Percentiles rank a stretch among this genome's conserved stretches.
Evolutionary conservation across 2,113 vertebrate genomes (phyloP).

Genomic region (Nipponia nippon): DNA sequence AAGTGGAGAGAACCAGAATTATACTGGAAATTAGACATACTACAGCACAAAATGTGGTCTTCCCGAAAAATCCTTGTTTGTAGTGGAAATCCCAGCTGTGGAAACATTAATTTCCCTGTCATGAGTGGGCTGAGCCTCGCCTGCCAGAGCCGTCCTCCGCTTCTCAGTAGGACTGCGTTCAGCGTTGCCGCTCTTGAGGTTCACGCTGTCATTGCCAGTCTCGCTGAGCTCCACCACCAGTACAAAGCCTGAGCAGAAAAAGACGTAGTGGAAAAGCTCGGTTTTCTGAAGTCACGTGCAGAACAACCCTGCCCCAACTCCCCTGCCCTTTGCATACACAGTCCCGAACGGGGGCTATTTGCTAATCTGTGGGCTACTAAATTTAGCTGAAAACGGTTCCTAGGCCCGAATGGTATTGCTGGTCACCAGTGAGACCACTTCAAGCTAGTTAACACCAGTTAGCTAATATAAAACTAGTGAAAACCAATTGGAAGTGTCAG

Average conservation of each 20-base stretch:
- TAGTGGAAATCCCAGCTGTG: background rate
- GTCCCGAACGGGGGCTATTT: background rate
- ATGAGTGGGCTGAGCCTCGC: background rate
- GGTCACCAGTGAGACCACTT: background rate
- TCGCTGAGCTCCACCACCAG: background rate
- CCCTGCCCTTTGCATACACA: background rate
- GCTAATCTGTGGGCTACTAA: background rate
- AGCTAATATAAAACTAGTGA: background rate
- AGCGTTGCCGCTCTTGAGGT: background rate
- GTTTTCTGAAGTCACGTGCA: background rate
- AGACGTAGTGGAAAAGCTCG: background rate
- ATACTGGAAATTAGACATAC: background rate
- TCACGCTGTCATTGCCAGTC: accelerated
- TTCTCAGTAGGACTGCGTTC: background rate
- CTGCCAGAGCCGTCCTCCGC: background rate
- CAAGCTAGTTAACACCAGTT: background rate
- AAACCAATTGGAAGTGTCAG: background rate
- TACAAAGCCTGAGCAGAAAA: background rate
- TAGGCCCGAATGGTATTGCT: background rate
- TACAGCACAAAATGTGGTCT: background rate
- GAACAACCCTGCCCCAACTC: background rate
- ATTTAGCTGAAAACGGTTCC: background rate
- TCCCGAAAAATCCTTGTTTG: background rate
- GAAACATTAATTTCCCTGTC: background rate
- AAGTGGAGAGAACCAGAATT: background rate